Evolutionary conservation across 2,113 vertebrate species (phyloP), one percentile per base, ranked within the genome.

Genomic region (Phrynosoma blainvillii): DNA sequence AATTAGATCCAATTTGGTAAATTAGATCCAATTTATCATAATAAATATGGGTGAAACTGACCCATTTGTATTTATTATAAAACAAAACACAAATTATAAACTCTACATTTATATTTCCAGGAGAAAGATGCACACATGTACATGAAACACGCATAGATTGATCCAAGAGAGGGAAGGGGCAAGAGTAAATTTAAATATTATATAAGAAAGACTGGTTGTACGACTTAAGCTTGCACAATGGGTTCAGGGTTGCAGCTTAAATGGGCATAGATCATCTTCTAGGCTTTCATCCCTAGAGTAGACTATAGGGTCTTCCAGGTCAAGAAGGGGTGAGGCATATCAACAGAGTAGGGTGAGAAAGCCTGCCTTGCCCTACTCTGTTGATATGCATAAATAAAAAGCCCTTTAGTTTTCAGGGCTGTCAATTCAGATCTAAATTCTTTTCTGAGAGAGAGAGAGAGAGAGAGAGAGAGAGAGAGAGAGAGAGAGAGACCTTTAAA

Each of bases 331-430:
- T 93, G 91, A 94, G 91, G 86, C 73, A 75, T 92, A 94, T 87
- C 84, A 86, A 92, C 76, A 95, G 88, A 86, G 87, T 74, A 96
- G 92, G 91, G 95, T 94, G 91, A 92, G 93, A 95, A 95, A 94
- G 54, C 83, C 91, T 91, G 92, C 82, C 88, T 89, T 87, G 84
- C 68, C 95, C 81, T 94, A 90, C 88, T 96, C 91, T 36, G 36
- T 36, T 36, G 36, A 36, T 36, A 94, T 92, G 94, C 94, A 96
- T 94, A 94, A 93, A 95, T 78, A 94, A 94, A 36, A 92, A 82
- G 87, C 90, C 78, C 83, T 94, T 93, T n/a, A 25, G 90, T 91
- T 91, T 87, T 93, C 93, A 87, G 85, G 90, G 91, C 93, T 95
- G 94, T 95, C 94, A 95, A 90, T 94, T 93, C 82, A 92, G 90